A percentile compares a stretch with the other conserved stretches of the same genome.
phyloP scores from a whole-genome alignment of 2,888 invertebrate genomes.

The Hermaeophaga mercurialis region DNA sequence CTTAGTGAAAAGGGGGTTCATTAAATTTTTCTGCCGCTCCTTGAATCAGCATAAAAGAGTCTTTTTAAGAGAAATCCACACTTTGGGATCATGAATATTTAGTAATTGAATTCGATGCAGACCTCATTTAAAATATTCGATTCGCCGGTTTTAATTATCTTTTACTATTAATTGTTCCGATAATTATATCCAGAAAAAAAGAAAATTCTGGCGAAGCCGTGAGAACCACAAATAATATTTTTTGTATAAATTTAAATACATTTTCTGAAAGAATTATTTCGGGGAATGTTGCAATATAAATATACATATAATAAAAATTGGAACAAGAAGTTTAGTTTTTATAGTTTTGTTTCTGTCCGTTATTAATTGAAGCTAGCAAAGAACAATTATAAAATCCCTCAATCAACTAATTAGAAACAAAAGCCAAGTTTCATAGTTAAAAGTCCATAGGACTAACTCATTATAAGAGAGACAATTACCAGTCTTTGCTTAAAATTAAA shows the following conservation, averaged over 20 bases:
- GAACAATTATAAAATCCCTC: slow-evolving; percentile 4
- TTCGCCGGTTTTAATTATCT: too few relatives aligned
- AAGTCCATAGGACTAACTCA: slow-evolving; percentile 17
- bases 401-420: slow-evolving; percentile 19
- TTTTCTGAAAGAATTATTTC: too few relatives aligned
- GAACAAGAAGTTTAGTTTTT: too few relatives aligned
- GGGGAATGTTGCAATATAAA: too few relatives aligned
- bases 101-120: slow-evolving; percentile 23
- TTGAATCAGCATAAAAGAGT: slow-evolving; percentile 28
- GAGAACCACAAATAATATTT: too few relatives aligned
- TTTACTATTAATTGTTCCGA: too few relatives aligned
- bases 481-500: slow-evolving; percentile 24
- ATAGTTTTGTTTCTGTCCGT: too few relatives aligned
- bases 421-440: slow-evolving; percentile 14
- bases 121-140: slow-evolving; percentile 12
- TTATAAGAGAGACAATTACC: slow-evolving; percentile 14
- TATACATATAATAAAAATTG: too few relatives aligned
- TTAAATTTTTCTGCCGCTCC: slow-evolving; percentile 20
- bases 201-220: too few relatives aligned
- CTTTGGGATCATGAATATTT: slow-evolving; percentile 28
- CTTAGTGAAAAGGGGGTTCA: slow-evolving; percentile 12
- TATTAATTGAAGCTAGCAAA: neutral
- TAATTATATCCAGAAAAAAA: too few relatives aligned
- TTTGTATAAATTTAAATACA: too few relatives aligned
- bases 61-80: slow-evolving; percentile 16